phyloP scores from a whole-genome alignment of 2,797 vertebrate genomes.

The Saxicola maurus region DNA sequence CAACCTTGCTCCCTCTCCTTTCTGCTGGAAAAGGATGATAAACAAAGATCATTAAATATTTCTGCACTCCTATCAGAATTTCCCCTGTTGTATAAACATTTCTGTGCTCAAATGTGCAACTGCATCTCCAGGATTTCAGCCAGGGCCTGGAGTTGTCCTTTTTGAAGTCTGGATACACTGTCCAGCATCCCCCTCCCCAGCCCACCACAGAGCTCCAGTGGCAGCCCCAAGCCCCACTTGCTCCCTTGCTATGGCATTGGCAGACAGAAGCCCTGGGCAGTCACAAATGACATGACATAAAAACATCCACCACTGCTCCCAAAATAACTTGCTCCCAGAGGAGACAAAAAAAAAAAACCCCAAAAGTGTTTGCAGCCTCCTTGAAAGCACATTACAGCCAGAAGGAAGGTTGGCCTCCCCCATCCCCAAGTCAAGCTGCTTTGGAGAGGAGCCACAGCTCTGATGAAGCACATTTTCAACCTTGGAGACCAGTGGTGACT shows the following conservation, averaged over 20 bases:
- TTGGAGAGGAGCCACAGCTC: neutral
- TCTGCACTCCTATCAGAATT: neutral
- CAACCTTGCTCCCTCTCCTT: neutral
- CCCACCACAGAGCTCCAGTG: neutral
- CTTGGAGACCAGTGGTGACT: fast-evolving
- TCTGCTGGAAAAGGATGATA: neutral
- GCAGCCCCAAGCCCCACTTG: neutral
- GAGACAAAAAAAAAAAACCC: neutral
- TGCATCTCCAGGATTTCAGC: neutral
- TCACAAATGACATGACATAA: neutral
- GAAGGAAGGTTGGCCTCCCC: neutral
- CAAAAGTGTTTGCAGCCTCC: neutral
- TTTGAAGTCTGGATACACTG: neutral
- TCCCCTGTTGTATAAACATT: neutral
- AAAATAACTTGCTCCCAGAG: neutral
- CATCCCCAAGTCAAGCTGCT: neutral
- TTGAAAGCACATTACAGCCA: neutral
- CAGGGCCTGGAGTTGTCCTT: neutral
- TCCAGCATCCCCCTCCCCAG: neutral
- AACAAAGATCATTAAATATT: neutral
- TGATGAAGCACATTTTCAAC: neutral
- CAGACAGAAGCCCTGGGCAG: neutral
- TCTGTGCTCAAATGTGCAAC: neutral
- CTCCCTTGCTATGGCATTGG: fast-evolving
- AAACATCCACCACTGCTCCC: fast-evolving